These are phyloP conservation scores for Melanargia galathea DNA, from an alignment of 2,888 invertebrate genomes.

Conservation along the genomic window DNA sequence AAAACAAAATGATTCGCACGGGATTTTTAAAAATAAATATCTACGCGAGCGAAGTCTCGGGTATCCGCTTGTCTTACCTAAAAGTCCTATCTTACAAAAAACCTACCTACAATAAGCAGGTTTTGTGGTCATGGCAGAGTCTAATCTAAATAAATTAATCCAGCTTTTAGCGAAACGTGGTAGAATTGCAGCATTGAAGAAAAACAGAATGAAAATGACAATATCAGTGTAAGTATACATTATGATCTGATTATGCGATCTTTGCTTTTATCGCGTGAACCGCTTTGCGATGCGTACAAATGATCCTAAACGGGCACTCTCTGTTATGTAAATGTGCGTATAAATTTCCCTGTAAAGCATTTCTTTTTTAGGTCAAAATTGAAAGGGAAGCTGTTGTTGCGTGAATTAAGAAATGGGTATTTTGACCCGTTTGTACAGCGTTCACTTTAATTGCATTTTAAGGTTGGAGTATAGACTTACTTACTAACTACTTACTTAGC, in stretches of 20 bases:
- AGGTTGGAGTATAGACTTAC: too few species aligned
- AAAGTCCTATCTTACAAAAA: too few species aligned
- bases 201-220: conserved; percentile 32
- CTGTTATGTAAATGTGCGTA: conserved; percentile 64
- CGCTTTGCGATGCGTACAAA: conserved; percentile 63
- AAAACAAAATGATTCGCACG: too few species aligned
- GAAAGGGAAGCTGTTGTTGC: conserved; percentile 47
- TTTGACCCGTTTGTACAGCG: conserved; percentile 43
- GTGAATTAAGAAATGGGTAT: conserved; percentile 49
- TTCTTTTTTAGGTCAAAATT: conserved; percentile 54
- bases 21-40: too few species aligned
- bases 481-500: too few species aligned
- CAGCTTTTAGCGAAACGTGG: background rate
- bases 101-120: too few species aligned
- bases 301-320: conserved; percentile 58
- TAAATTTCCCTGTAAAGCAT: conserved; percentile 55
- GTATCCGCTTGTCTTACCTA: too few species aligned
- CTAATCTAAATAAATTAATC: background rate
- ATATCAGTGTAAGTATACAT: conserved; percentile 51
- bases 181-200: conserved; percentile 28
- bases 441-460: background rate
- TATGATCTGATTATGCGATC: conserved; percentile 59
- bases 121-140: too few species aligned
- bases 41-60: too few species aligned
- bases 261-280: conserved; percentile 60